Evolutionary conservation across 2,113 vertebrate genomes (phyloP).

Genomic region (Elachura formosa): DNA sequence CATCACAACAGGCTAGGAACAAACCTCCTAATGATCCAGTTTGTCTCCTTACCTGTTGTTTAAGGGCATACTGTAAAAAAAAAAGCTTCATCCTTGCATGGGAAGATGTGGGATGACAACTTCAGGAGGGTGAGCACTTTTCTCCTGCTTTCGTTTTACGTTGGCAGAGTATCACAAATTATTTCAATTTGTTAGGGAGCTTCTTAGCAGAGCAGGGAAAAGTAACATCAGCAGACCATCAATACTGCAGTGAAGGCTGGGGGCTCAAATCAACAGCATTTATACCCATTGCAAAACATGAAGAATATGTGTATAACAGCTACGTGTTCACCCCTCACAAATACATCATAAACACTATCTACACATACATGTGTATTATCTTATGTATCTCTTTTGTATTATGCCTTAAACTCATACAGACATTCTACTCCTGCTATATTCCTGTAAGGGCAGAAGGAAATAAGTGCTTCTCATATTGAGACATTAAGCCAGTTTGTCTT

Average conservation of each 20-base stretch:
- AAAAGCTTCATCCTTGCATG: neutral
- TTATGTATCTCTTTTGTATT: neutral
- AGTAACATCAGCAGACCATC: neutral
- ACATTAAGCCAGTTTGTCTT: neutral
- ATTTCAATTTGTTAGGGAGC: neutral
- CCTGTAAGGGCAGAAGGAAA: neutral
- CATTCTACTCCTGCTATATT: neutral
- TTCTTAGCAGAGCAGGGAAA: neutral
- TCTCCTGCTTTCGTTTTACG: neutral
- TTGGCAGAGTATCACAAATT: neutral
- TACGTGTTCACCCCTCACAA: neutral
- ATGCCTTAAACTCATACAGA: neutral
- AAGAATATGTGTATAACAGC: neutral
- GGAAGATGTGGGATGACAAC: neutral
- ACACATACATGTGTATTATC: neutral
- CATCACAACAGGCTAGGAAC: neutral
- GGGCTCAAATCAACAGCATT: neutral
- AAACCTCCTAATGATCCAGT: neutral
- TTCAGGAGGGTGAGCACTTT: neutral
- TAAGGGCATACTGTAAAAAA: neutral
- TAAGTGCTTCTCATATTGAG: neutral
- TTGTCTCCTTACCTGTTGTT: neutral
- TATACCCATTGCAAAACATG: neutral
- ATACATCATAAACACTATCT: neutral
- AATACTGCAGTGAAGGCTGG: neutral